Evolutionary conservation across 1,140 invertebrate species (phyloP).

Genomic region (Arctopsyche grandis): DNA sequence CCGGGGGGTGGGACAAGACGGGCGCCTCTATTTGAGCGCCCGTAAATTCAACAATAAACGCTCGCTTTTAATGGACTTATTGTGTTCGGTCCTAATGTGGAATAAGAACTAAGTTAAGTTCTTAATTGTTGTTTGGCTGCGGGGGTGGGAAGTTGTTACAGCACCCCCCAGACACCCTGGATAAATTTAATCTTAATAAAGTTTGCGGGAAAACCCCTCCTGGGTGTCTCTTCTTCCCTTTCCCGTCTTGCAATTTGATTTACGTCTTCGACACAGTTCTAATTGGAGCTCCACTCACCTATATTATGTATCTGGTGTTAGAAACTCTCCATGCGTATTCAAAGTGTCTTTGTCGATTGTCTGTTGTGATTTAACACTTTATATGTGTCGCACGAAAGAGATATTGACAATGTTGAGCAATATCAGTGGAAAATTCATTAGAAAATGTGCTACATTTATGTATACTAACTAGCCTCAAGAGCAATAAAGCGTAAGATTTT

Average conservation of each 20-base stretch:
- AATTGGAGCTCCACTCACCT: constrained; percentile 10
- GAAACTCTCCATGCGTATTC: too few species aligned
- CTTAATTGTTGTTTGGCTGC: constrained; percentile 53
- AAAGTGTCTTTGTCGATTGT: too few species aligned
- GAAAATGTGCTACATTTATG: too few species aligned
- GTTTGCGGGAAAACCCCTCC: constrained; percentile 4
- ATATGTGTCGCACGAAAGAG: too few species aligned
- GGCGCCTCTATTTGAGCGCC: neutral
- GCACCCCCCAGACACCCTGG: constrained; percentile 16
- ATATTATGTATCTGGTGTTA: too few species aligned
- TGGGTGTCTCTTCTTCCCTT: too few species aligned
- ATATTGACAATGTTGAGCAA: too few species aligned
- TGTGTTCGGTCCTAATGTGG: constrained; percentile 50
- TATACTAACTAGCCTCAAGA: too few species aligned
- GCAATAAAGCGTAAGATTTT: too few species aligned
- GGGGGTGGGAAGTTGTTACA: neutral
- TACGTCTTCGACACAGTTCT: constrained; percentile 45
- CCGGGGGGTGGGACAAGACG: constrained; percentile 30
- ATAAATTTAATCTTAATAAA: constrained; percentile 54
- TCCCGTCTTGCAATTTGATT: constrained; percentile 36
- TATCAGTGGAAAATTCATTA: too few species aligned
- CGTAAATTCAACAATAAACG: constrained; percentile 53
- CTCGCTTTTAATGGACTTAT: constrained; percentile 53
- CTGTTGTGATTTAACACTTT: too few species aligned
- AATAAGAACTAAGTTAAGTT: constrained; percentile 55